These are phyloP conservation scores for Rhagophthalmus giganteus DNA, from an alignment of 2,888 invertebrate species.

Conservation along the genomic window DNA sequence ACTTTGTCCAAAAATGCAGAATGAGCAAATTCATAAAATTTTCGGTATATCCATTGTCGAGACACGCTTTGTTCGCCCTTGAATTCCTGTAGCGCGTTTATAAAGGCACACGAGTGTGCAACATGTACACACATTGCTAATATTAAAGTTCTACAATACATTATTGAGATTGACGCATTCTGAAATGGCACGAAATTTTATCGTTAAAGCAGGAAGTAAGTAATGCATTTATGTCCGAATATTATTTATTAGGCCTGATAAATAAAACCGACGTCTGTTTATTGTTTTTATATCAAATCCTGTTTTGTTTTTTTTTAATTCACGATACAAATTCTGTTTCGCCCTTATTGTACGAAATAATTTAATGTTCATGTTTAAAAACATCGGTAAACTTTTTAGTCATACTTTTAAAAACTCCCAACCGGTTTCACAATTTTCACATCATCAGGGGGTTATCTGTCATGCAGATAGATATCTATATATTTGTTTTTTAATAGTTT, in stretches of 20 bases:
- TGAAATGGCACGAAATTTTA: background rate
- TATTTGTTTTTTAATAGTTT: too few species aligned
- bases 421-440: too few species aligned
- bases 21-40: slow-evolving; percentile 23
- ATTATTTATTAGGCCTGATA: too few species aligned
- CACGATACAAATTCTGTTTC: background rate
- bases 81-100: slow-evolving; percentile 4
- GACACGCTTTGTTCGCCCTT: slow-evolving; percentile 14
- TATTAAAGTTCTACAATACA: background rate
- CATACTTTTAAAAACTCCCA: too few species aligned
- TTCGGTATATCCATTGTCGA: slow-evolving; percentile 20
- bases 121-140: background rate
- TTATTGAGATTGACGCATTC: background rate
- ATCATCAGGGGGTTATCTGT: too few species aligned
- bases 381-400: too few species aligned
- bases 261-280: background rate
- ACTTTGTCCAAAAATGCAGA: slow-evolving; percentile 24
- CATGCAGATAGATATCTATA: too few species aligned
- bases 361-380: background rate
- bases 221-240: too few species aligned
- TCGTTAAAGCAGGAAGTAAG: too few species aligned
- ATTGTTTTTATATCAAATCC: too few species aligned
- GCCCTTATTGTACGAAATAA: background rate
- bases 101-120: background rate
- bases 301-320: too few species aligned